Percentiles rank a stretch among this genome's conserved stretches.
Conservation (phyloP, 2,888 invertebrate genomes). For the Eutolmus rufibarbis region DNA sequence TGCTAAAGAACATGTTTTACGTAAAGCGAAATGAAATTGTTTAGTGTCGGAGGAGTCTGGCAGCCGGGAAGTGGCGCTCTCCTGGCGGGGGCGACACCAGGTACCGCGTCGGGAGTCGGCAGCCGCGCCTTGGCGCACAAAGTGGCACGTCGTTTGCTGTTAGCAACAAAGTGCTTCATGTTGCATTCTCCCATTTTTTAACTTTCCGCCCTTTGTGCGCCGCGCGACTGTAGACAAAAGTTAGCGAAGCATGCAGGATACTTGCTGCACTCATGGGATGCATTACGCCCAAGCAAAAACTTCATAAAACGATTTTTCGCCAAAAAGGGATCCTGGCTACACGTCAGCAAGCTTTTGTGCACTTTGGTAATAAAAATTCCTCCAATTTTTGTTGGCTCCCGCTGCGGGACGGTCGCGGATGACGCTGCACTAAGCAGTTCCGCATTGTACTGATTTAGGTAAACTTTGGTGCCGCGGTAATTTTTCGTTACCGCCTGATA, state of each 20-base stretch:
- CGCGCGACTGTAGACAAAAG: slow-evolving; percentile 5
- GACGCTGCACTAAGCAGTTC: not conserved
- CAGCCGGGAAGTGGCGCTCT: not conserved
- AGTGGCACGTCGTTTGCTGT: not conserved
- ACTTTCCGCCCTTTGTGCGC: not conserved
- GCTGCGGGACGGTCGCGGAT: not conserved
- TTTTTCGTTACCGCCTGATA: slow-evolving; percentile 10
- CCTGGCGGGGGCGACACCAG: not conserved
- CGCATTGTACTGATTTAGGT: slow-evolving; percentile 31
- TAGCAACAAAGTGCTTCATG: not conserved
- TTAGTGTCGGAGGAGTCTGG: not conserved
- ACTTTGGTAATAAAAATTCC: slow-evolving; percentile 37
- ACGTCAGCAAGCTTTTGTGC: slow-evolving; percentile 29
- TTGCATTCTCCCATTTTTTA: not conserved
- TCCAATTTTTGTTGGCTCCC: not conserved
- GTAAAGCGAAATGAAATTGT: slow-evolving; percentile 15
- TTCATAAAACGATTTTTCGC: slow-evolving; percentile 12
- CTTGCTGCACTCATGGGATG: not conserved
- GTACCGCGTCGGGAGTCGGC: not conserved
- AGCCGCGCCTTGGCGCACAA: not conserved
- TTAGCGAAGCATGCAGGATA: not conserved
- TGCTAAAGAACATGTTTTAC: slow-evolving; percentile 12
- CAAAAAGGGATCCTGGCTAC: not conserved
- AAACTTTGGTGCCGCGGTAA: slow-evolving; percentile 8
- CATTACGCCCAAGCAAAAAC: not conserved